Conservation (phyloP, 2,888 invertebrate species). For the Tromatobia lineatoria region DNA sequence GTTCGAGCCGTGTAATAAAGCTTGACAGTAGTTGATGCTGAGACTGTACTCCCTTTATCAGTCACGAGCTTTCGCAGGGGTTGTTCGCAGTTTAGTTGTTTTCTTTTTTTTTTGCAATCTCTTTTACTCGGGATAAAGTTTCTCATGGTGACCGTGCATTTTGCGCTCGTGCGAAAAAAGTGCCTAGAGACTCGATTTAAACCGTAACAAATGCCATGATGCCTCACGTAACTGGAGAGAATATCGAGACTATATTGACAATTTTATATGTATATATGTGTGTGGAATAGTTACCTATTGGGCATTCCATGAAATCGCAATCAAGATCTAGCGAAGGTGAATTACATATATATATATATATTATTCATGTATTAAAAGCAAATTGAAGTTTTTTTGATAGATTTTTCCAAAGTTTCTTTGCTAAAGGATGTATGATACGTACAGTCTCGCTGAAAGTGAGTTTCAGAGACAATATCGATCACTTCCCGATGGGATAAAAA, state of each 20-base stretch:
- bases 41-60: constrained; percentile 34
- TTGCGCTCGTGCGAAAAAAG: background rate
- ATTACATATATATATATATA: no score
- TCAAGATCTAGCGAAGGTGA: no score
- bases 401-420: no score
- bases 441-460: no score
- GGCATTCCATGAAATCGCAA: no score
- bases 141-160: constrained; percentile 2
- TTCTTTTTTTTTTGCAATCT: background rate
- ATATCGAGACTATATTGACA: no score
- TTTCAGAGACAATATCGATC: no score
- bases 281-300: constrained; percentile 26
- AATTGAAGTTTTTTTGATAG: no score
- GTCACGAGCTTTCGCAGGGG: constrained; percentile 21
- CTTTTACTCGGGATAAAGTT: constrained; percentile 12
- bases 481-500: no score
- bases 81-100: constrained; percentile 1
- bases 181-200: constrained; percentile 64
- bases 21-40: constrained; percentile 38
- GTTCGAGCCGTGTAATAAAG: constrained; percentile 33
- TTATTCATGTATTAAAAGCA: no score
- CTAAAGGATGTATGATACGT: no score
- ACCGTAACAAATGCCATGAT: constrained; percentile 68
- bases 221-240: constrained; percentile 53
- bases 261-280: constrained; percentile 5